Evolutionary conservation across 2,888 invertebrate species (phyloP).

Genomic region (Marronus borbonicus): DNA sequence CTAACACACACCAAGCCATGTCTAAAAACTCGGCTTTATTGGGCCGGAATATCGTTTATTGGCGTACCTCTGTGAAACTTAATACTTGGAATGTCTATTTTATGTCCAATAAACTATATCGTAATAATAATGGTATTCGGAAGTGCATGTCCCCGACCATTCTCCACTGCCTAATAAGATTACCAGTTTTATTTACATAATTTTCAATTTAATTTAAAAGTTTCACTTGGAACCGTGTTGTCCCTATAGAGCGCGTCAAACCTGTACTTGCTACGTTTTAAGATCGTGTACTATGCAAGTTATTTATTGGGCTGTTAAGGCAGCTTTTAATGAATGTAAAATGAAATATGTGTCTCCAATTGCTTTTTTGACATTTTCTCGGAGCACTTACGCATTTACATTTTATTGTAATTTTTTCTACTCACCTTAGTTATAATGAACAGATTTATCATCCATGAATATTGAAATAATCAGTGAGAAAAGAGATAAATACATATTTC

Average conservation of each 20-base stretch:
- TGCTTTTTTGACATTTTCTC: constrained; percentile 9
- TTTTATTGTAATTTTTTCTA: neutral
- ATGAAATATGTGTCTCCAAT: constrained; percentile 19
- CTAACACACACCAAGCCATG: constrained; percentile 59
- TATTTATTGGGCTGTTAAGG: constrained; percentile 38
- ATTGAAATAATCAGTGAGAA: too few species aligned
- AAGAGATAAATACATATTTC: too few species aligned
- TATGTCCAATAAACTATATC: constrained; percentile 49
- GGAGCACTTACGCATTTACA: neutral
- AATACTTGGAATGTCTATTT: constrained; percentile 52
- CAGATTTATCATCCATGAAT: too few species aligned
- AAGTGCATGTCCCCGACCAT: constrained; percentile 36
- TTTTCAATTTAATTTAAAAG: constrained; percentile 51
- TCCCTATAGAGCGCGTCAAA: constrained; percentile 15
- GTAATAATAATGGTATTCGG: constrained; percentile 48
- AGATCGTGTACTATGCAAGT: neutral
- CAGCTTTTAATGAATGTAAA: constrained; percentile 28
- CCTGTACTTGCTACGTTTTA: constrained; percentile 32
- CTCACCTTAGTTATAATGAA: neutral
- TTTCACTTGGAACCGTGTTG: constrained; percentile 16
- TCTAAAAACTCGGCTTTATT: constrained; percentile 58
- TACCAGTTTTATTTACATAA: constrained; percentile 52
- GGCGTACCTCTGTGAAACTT: constrained; percentile 53
- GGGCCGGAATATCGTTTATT: constrained; percentile 52
- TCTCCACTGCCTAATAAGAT: constrained; percentile 44